Conservation (phyloP, 2,888 invertebrate species). For the Aleiodes alternator region DNA sequence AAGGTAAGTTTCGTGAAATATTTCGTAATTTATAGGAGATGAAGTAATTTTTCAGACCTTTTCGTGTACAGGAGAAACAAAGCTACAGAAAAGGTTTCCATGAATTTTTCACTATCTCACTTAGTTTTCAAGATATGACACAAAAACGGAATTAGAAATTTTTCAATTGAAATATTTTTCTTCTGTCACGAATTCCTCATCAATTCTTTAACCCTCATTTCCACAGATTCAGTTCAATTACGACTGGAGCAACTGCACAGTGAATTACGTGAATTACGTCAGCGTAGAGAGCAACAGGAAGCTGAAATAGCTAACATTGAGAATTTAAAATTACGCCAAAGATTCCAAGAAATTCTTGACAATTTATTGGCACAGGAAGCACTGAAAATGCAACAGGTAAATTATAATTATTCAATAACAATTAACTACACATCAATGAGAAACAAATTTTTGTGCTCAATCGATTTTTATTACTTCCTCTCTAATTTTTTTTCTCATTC, state of each 20-base stretch:
- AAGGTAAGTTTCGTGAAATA: slow-evolving; percentile 53
- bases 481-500: background rate
- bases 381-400: slow-evolving; percentile 85
- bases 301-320: slow-evolving; percentile 90
- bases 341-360: slow-evolving; percentile 89
- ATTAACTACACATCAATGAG: too few relatives aligned
- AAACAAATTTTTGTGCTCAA: background rate
- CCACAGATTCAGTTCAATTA: slow-evolving; percentile 76
- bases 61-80: too few relatives aligned
- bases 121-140: too few relatives aligned
- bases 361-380: slow-evolving; percentile 86
- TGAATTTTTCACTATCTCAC: too few relatives aligned
- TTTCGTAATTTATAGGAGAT: background rate
- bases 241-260: slow-evolving; percentile 84
- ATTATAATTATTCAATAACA: background rate
- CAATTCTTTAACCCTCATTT: slow-evolving; percentile 39
- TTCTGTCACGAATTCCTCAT: background rate
- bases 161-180: slow-evolving; percentile 21
- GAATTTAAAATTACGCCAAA: slow-evolving; percentile 87
- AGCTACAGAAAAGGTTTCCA: too few relatives aligned
- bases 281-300: slow-evolving; percentile 86
- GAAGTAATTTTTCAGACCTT: too few relatives aligned
- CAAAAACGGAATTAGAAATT: background rate
- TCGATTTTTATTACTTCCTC: slow-evolving; percentile 1
- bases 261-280: slow-evolving; percentile 86